Conservation (phyloP, 2,113 vertebrate genomes). For the Laticauda colubrina region DNA sequence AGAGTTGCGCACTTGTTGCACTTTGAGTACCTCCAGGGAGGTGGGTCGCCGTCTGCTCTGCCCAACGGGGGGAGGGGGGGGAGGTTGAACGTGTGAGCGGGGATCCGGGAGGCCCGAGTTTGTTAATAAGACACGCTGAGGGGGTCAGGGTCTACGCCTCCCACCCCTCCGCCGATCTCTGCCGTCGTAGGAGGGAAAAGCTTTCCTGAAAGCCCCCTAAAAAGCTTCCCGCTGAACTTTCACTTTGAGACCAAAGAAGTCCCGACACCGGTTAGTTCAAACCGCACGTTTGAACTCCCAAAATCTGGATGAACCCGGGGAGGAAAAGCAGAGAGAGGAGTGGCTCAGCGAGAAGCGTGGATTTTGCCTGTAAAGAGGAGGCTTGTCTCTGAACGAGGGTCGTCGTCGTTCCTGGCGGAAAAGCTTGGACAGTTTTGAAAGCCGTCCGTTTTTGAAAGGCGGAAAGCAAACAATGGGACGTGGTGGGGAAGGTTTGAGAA, state of each 20-base stretch:
- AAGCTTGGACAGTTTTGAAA: not conserved
- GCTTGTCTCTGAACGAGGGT: not conserved
- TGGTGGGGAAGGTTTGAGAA: not conserved
- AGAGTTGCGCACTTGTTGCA: not conserved
- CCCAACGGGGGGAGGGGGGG: not conserved
- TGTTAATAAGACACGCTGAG: not conserved
- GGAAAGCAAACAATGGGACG: not conserved
- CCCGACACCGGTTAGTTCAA: not conserved
- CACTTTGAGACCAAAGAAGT: not conserved
- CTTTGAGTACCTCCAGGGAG: not conserved
- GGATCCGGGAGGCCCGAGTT: not conserved
- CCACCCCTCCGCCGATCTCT: not conserved
- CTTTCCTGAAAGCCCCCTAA: not conserved
- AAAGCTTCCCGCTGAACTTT: not conserved
- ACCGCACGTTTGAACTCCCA: fast-evolving
- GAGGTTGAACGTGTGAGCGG: not conserved
- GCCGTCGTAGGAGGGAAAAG: not conserved
- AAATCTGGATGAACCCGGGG: not conserved
- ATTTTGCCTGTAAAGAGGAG: not conserved
- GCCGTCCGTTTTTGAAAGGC: not conserved
- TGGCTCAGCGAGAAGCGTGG: not conserved
- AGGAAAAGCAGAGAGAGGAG: fast-evolving
- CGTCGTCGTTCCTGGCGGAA: not conserved
- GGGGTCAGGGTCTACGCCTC: not conserved
- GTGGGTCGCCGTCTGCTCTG: not conserved